phyloP scores from a whole-genome alignment of 2,888 invertebrate species.

The Ormyrus thymus region DNA sequence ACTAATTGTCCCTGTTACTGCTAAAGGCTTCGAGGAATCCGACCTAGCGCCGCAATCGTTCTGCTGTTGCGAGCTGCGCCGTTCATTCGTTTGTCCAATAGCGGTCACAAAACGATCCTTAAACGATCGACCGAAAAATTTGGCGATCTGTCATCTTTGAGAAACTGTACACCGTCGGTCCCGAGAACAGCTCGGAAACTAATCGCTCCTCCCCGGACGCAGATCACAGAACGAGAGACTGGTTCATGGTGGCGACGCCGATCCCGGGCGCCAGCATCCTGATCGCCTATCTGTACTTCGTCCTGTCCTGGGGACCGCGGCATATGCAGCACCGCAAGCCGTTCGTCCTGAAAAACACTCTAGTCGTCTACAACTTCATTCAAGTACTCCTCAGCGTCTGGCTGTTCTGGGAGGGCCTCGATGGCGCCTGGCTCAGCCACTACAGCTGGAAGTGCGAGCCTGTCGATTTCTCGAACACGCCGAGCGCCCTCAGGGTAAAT shows the following conservation, averaged over 20 bases:
- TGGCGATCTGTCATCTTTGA: too few species aligned
- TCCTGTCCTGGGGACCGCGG: constrained; percentile 86
- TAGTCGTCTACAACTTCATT: constrained; percentile 90
- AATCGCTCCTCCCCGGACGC: constrained; percentile 58
- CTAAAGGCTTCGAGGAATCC: too few species aligned
- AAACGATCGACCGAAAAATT: too few species aligned
- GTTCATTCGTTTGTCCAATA: too few species aligned
- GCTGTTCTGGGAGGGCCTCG: constrained; percentile 87
- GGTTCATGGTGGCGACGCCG: constrained; percentile 86
- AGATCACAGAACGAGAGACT: constrained; percentile 83
- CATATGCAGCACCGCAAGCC: constrained; percentile 93
- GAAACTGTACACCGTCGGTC: too few species aligned
- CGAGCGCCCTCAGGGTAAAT: constrained; percentile 87
- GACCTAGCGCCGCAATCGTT: too few species aligned
- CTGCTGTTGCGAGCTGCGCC: too few species aligned
- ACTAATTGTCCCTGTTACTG: too few species aligned
- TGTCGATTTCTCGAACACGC: constrained; percentile 87
- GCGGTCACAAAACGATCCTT: too few species aligned
- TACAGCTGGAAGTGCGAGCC: constrained; percentile 96
- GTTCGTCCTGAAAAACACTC: constrained; percentile 84
- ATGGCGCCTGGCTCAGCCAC: constrained; percentile 85
- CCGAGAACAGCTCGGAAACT: too few species aligned
- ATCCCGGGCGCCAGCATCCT: constrained; percentile 82
- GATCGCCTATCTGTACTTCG: constrained; percentile 83
- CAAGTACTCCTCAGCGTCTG: constrained; percentile 90